Conservation (phyloP, 2,888 invertebrate genomes). For the Mythimna pallens region DNA sequence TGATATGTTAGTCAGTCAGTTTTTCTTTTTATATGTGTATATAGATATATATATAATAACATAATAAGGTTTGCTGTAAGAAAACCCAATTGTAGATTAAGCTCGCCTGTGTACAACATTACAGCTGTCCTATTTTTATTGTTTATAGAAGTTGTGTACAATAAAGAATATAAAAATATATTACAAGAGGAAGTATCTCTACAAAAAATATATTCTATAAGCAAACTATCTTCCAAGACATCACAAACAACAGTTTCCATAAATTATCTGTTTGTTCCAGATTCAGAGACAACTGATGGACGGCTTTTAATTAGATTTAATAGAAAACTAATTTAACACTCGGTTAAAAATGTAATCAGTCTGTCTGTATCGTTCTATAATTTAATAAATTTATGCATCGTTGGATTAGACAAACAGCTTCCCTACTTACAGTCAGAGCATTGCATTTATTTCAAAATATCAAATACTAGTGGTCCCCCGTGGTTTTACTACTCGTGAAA, state of each 20-base stretch:
- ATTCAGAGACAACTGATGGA: constrained; percentile 46
- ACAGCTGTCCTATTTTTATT: no score
- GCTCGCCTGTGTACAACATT: no score
- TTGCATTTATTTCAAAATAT: background rate
- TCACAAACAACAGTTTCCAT: constrained; percentile 39
- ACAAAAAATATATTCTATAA: constrained; percentile 4
- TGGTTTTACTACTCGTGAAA: no score
- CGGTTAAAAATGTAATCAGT: constrained; percentile 30
- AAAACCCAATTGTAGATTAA: no score
- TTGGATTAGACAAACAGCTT: background rate
- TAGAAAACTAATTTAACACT: constrained; percentile 34
- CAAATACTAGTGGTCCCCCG: background rate
- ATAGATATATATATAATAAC: no score
- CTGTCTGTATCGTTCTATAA: constrained; percentile 22
- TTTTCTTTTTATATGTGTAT: no score
- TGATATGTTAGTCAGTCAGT: no score
- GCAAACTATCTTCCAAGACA: constrained; percentile 9
- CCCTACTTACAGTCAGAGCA: background rate
- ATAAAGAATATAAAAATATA: no score
- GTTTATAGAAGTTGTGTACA: no score
- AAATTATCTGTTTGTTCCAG: constrained; percentile 44
- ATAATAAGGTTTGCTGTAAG: no score
- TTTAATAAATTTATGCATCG: constrained; percentile 11
- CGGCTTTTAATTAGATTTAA: constrained; percentile 52
- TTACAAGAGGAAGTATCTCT: background rate